Percentiles rank a stretch among this genome's conserved stretches.
phyloP scores from a whole-genome alignment of 2,888 invertebrate genomes.

The Drosophila kambysellisi region DNA sequence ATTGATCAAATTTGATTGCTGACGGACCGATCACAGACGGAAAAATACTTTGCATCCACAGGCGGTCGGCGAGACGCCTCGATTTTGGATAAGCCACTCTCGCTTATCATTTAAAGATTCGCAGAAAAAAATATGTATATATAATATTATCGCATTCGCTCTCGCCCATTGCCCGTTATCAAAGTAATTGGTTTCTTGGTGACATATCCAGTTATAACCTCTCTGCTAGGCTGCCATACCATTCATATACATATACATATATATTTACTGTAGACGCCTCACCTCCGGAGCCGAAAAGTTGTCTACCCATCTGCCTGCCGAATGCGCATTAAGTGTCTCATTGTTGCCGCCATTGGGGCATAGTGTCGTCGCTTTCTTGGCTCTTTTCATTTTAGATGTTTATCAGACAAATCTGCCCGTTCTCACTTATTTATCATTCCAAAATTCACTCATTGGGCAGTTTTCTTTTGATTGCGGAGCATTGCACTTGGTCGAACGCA shows the following conservation, averaged over 20 bases:
- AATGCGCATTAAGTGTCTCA: conserved; percentile 76
- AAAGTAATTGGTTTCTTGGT: conserved; percentile 12
- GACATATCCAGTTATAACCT: conserved; percentile 4
- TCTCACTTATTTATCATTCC: conserved; percentile 71
- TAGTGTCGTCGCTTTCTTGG: conserved; percentile 74
- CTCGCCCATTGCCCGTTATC: conserved; percentile 19
- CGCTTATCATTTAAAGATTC: conserved; percentile 29
- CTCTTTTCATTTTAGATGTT: conserved; percentile 76
- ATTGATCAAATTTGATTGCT: conserved; percentile 28
- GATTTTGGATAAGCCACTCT: neutral
- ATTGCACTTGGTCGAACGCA: conserved; percentile 53
- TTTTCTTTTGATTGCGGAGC: conserved; percentile 74
- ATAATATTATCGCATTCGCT: conserved; percentile 13
- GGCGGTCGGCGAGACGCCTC: neutral
- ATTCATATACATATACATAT: conserved; percentile 19
- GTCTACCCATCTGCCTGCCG: conserved; percentile 62
- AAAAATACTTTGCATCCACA: conserved; percentile 59
- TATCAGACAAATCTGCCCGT: conserved; percentile 68
- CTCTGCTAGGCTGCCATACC: conserved; percentile 17
- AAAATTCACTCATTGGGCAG: conserved; percentile 65
- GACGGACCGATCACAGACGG: conserved; percentile 39
- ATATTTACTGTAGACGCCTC: conserved; percentile 13
- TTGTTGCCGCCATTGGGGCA: conserved; percentile 62
- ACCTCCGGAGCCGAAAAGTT: conserved; percentile 19
- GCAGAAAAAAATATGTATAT: neutral